Evolutionary conservation across 2,888 invertebrate species (phyloP), one percentile per base, ranked within the genome.

Genomic region (Halocaridina rubra): DNA sequence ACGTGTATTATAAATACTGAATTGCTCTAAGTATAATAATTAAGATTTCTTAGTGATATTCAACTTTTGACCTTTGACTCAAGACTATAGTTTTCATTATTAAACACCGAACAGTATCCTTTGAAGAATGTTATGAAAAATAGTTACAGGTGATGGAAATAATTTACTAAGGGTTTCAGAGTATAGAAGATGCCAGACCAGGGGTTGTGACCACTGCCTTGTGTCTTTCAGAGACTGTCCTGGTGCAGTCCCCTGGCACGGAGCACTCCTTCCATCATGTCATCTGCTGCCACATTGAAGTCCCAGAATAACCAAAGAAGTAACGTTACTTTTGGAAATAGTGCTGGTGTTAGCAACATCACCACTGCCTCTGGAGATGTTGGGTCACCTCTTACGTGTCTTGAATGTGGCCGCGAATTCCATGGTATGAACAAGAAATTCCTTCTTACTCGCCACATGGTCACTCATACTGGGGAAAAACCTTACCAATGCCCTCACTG

Each of bases 341-440:
- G 59, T 27, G 53, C 59, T 8, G 30, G 30, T 19, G 32, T 7
- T 29, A 53, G 76, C 67, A 61, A 30, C 67, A 46, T 33, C 71
- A 69, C 81, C 22, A 53, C 67, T 8, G 22, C 57, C 10, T 32
- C 81, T 8, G 82, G 71, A 71, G 82, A 84, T 59, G 27, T 72
- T 29, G 72, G 78, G 16, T 77, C 82, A 13, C 82, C 82, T 7
- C 82, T 84, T 71, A 77, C 87, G 10, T 87, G 87, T 64, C 81
- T 69, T 3, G 76, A 77, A 33, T 87, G 87, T 74, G 85, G 85
- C 30, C 77, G 85, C 33, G 76, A 80, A 30, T 87, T 87, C 57
- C 81, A 85, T 30, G 87, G 87, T 22, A 64, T 79, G 19, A 87
- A 87, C 59, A 69, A 85, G 57, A 87, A 87, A 76, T 87, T 87